Base-by-base conservation (phyloP, 2,888 invertebrate genomes). In the Fissipunctia ypsillon region DNA sequence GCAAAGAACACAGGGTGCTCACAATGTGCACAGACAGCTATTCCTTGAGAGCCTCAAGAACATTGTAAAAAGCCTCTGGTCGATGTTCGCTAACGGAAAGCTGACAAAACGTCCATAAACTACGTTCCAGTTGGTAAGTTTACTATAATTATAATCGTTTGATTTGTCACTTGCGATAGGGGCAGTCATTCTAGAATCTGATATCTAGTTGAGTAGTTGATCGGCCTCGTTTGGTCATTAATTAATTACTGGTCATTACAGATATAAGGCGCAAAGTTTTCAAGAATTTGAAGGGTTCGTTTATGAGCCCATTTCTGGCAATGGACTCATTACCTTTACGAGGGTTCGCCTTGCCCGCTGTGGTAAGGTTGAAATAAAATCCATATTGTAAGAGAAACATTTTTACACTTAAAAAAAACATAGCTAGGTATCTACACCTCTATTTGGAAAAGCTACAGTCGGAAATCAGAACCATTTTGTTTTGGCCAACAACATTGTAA, bases 271-370 rank as follows among this genome's bases (percentile, higher is more conserved):
- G 19, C 45, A 75, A 50, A 31, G 60, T n/a, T 63, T 69, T 45
- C 28, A 56, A 12, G n/a, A 38, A 66, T 76, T 50, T 38, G 5
- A 61, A 61, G 81, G 56, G 61, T 66, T 76, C 35, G 43, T 65
- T 75, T 61, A 75, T 61, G 50, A 50, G 65, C 16, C 22, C 10
- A 61, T 75, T 74, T 28, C 65, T 48, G 28, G 35, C 56, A 75
- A 80, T 60, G 41, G 41, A 22, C 59, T 80, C 54, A 75, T 75
- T 80, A 80, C 45, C 41, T 25, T 71, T 45, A 78, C 50, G 16
- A 52, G 25, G 7, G 43, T 54, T 59, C 59, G 10, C 25, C 16
- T 28, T 25, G 16, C 35, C 16, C n/a, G 5, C 28, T 12, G 41
- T 78, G 10, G 41, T 19, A 31, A 35, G 22, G 22, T 31, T 41